phyloP scores from a whole-genome alignment of 2,888 invertebrate genomes.

The Pristionchus exspectatus region DNA sequence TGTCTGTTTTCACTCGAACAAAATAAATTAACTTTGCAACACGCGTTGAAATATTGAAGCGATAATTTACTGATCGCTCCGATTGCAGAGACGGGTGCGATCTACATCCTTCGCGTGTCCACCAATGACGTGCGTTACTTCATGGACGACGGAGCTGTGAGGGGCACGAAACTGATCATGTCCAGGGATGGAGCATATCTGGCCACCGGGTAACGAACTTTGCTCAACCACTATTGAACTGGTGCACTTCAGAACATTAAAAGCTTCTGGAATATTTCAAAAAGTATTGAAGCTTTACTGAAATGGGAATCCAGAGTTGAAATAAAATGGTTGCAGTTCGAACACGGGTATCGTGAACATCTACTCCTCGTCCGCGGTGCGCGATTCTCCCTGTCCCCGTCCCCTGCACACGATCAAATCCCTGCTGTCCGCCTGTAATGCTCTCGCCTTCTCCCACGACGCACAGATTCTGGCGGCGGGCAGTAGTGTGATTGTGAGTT shows the following conservation, averaged over 20 bases:
- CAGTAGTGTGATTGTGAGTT: not conserved
- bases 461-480: slow-evolving; percentile 53
- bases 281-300: no score
- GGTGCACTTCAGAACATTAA: no score
- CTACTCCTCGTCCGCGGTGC: not conserved
- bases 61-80: no score
- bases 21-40: no score
- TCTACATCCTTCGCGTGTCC: slow-evolving; percentile 16
- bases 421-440: not conserved
- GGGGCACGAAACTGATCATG: slow-evolving; percentile 34
- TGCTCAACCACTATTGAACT: no score
- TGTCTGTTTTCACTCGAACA: no score
- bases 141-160: slow-evolving; percentile 50
- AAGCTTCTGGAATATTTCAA: no score
- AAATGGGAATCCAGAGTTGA: not conserved
- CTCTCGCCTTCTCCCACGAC: slow-evolving; percentile 53
- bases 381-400: not conserved
- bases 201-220: slow-evolving; percentile 53
- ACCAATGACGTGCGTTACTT: not conserved
- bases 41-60: no score
- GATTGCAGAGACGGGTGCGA: slow-evolving; percentile 15
- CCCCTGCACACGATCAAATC: slow-evolving; percentile 32
- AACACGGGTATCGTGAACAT: slow-evolving; percentile 57
- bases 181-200: slow-evolving; percentile 53
- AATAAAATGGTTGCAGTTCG: slow-evolving; percentile 31